Evolutionary conservation across 2,113 vertebrate genomes (phyloP), one percentile per base, ranked within the genome.

Genomic region (Nestor notabilis): DNA sequence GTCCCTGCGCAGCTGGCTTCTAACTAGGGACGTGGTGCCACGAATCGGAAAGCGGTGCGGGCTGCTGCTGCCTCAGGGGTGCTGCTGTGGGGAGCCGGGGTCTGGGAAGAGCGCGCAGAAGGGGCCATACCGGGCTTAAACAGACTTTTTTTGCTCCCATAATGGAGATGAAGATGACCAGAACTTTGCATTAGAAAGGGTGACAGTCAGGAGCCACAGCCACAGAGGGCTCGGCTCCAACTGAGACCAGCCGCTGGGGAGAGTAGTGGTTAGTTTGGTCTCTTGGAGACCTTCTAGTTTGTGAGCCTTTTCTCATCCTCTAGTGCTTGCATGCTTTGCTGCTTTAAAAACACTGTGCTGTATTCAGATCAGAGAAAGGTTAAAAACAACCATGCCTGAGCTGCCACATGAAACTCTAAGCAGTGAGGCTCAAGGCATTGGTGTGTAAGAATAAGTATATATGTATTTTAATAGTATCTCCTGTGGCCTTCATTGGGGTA

Each of bases 251-350:
- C 17, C 9, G 1, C 16, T n/a, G 12, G 17, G 37, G 17, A 2
- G 37, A 20, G 7, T 24, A 35, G 6, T 61, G 27, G 17, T 14
- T 41, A 14, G 11, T 27, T 39, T 49, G 33, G 10, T 24, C 25
- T 63, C 28, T 56, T 37, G 21, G 66, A 17, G 47, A 19, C 53
- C 31, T 10, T 9, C 11, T 29, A 10, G 16, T 4, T 6, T 68
- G 31, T 49, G 63, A 41, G 28, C 18, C 49, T 85, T 52, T 5
- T 7, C 33, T 79, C 16, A 6, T 47, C 14, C 7, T 61, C 9
- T 33, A 60, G 28, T 43, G 72, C 2, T 3, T 18, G 2, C n/a
- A 4, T 13, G 2, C 17, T 31, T 18, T 3, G 1, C 0, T 53
- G 46, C 70, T 52, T 47, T 39, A 6, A 53, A 65, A 75, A 33